phyloP scores from a whole-genome alignment of 1,140 invertebrate genomes.

The Papilio aristodemus region DNA sequence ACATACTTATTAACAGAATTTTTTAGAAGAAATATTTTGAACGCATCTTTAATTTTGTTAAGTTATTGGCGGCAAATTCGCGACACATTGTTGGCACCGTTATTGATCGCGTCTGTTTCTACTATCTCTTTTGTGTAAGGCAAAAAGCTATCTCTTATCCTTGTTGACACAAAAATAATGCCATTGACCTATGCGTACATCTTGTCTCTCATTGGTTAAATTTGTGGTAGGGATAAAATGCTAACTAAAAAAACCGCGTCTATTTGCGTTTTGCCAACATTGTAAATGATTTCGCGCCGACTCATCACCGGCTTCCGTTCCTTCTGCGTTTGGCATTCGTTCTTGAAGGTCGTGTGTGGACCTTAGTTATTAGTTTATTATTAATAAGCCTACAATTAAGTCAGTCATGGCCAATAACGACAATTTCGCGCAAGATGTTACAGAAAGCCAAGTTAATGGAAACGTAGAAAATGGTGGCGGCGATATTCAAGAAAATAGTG shows the following conservation, averaged over 20 bases:
- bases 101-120: slow-evolving; percentile 58
- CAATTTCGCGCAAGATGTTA: slow-evolving; percentile 86
- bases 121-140: slow-evolving; percentile 46
- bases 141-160: slow-evolving; percentile 37
- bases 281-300: slow-evolving; percentile 66
- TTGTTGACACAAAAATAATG: slow-evolving; percentile 49
- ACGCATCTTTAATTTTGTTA: background rate
- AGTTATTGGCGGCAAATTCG: slow-evolving; percentile 20
- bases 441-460: slow-evolving; percentile 82
- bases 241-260: slow-evolving; percentile 68
- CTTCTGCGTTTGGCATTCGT: slow-evolving; percentile 77
- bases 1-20: background rate
- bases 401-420: slow-evolving; percentile 80
- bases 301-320: slow-evolving; percentile 68
- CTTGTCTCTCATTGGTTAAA: slow-evolving; percentile 56
- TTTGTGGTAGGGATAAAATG: slow-evolving; percentile 50
- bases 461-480: slow-evolving; percentile 83
- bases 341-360: slow-evolving; percentile 75
- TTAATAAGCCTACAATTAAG: slow-evolving; percentile 71
- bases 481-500: slow-evolving; percentile 83
- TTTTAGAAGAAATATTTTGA: background rate
- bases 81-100: slow-evolving; percentile 48
- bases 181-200: slow-evolving; percentile 61
- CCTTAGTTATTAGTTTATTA: slow-evolving; percentile 76
- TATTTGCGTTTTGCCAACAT: slow-evolving; percentile 63